Evolutionary conservation across 1,140 invertebrate species (phyloP), one percentile per base, ranked within the genome.

Genomic region (Propsilocerus akamusi): DNA sequence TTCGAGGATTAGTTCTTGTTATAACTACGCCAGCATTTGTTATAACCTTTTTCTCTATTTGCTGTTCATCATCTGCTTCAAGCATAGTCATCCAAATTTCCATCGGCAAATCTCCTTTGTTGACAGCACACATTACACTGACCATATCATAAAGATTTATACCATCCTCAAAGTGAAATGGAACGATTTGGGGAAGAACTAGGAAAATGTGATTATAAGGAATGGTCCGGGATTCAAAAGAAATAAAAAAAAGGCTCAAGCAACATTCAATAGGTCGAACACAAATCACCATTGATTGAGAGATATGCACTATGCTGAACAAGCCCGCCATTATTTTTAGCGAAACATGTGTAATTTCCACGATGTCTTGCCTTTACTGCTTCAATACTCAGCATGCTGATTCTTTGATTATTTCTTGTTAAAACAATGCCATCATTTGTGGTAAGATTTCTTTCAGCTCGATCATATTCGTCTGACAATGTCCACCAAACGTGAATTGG

Each of bases 401-500:
- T 75, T 54, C 77, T 73, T 59, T 78, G 73, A 59, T 71, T 78
- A 49, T 73, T 76, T 48, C 71, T 73, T 24, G 72, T 71, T 24
- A 76, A 65, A 4, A 69, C 66, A 26, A 80, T 66, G 20, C 63
- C 67, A 58, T 61, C 65, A 52, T 57, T 64, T 54, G 57, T 61
- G 46, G 65, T 56, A 22, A 60, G 57, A 25, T 59, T 58, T 23
- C 60, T 59, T 26, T 71, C 62, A 47, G 68, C 66, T 23, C 61
- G 63, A n/a, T n/a, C 34, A 22, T 61, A 51, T 25, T 71, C 63
- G 53, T 75, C 74, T 53, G 81, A 73, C 56, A 81, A 78, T 51
- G 73, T 73, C 86, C 86, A 90, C 32, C 70, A 67, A 53, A 90
- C 83, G 48, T 78, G 77, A 49, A 91, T 69, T 1, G 87, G 86